Evolutionary conservation across 1,140 invertebrate species (phyloP).

Genomic region (Hypothenemus hampei): DNA sequence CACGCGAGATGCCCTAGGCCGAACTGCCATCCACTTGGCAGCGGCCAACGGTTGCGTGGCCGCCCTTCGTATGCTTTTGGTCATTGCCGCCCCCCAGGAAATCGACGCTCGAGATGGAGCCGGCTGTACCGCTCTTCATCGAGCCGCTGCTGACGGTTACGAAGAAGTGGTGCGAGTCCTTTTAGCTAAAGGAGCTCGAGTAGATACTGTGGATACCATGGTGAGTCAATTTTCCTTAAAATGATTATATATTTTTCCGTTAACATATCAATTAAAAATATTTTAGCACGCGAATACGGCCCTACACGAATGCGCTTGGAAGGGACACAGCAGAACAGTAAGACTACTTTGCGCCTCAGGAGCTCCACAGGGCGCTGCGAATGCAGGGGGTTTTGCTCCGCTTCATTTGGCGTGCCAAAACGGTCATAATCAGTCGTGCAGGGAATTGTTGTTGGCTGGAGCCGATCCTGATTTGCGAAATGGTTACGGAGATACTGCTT

Average conservation of each 20-base stretch:
- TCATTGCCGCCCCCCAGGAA: slow-evolving; percentile 44
- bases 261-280: background rate
- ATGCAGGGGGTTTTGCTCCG: slow-evolving; percentile 86
- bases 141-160: slow-evolving; percentile 79
- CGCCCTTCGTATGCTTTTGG: slow-evolving; percentile 46
- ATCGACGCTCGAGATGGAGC: slow-evolving; percentile 47
- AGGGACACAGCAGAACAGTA: slow-evolving; percentile 84
- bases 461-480: slow-evolving; percentile 86
- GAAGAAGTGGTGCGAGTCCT: slow-evolving; percentile 68
- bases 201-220: slow-evolving; percentile 69
- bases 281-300: slow-evolving; percentile 88
- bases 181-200: slow-evolving; percentile 63
- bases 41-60: slow-evolving; percentile 44
- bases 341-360: slow-evolving; percentile 68
- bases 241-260: too few species aligned
- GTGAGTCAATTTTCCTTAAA: too few species aligned
- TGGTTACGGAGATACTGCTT: slow-evolving; percentile 92
- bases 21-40: slow-evolving; percentile 45
- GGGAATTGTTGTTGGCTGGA: slow-evolving; percentile 81
- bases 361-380: slow-evolving; percentile 68
- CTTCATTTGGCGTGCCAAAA: slow-evolving; percentile 93
- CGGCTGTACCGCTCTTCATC: slow-evolving; percentile 71
- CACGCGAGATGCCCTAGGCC: slow-evolving; percentile 41
- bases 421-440: slow-evolving; percentile 91
- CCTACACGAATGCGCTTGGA: slow-evolving; percentile 90